Evolutionary conservation across 2,113 vertebrate species (phyloP).

Genomic region (Pygathrix nemaeus): DNA sequence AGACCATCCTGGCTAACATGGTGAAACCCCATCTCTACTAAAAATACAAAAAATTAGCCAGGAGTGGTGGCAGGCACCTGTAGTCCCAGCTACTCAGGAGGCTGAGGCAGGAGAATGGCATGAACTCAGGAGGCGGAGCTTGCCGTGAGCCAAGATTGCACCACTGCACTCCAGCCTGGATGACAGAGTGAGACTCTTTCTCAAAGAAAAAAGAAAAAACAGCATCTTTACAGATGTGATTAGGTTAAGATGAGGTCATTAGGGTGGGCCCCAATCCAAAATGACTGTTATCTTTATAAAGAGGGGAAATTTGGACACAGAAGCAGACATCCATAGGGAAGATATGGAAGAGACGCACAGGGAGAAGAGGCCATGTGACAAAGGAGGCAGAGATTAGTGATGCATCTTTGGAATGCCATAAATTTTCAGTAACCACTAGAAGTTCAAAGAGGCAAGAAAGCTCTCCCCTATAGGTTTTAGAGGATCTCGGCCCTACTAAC

Average conservation of each 20-base stretch:
- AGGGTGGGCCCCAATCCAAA: neutral
- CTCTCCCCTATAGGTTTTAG: neutral
- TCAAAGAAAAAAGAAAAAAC: neutral
- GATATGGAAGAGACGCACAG: neutral
- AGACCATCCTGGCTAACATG: too few relatives aligned
- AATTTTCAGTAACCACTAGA: neutral
- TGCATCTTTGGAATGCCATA: neutral
- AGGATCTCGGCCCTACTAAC: neutral
- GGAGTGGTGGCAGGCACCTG: too few relatives aligned
- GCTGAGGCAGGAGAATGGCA: too few relatives aligned
- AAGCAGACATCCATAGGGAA: neutral
- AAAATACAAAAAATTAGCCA: too few relatives aligned
- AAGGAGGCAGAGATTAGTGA: neutral
- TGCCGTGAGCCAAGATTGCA: too few relatives aligned
- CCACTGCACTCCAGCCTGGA: too few relatives aligned
- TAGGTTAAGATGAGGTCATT: neutral
- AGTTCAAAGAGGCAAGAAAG: neutral
- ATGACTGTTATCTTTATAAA: neutral
- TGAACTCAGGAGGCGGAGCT: too few relatives aligned
- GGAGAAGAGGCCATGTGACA: neutral
- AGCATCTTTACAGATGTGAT: neutral
- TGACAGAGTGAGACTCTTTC: too few relatives aligned
- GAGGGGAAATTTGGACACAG: neutral
- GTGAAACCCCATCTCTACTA: too few relatives aligned
- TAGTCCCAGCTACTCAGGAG: too few relatives aligned